A percentile compares a stretch with the other conserved stretches of the same genome.
Evolutionary conservation across 1,140 invertebrate genomes (phyloP).

Genomic region (Rhopalosiphum maidis): DNA sequence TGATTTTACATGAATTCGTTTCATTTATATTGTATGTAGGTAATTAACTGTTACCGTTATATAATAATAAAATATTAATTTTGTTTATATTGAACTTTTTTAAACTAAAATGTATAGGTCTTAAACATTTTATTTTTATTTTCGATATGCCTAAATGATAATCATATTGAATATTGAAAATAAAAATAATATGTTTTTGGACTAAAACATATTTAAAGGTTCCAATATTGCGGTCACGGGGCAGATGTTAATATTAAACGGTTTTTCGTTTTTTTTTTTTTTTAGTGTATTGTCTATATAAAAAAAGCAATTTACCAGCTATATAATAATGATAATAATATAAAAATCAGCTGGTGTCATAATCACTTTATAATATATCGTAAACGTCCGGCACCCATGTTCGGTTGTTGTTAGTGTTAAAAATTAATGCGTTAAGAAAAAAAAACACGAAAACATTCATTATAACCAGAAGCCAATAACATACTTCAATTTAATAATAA

Average conservation of each 20-base stretch:
- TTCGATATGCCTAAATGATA: not conserved
- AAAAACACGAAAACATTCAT: constrained; percentile 38
- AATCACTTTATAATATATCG: not conserved
- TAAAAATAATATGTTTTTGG: not conserved
- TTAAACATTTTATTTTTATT: no score
- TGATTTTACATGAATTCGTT: no score
- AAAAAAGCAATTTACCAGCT: constrained; percentile 30
- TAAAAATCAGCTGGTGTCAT: constrained; percentile 51
- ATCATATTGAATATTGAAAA: not conserved
- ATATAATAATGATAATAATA: not conserved
- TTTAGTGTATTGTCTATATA: not conserved
- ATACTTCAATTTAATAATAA: constrained; percentile 19
- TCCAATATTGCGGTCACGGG: not conserved
- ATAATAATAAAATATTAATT: no score
- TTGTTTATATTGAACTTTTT: no score
- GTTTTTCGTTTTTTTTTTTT: not conserved
- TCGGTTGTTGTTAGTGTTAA: constrained; percentile 6
- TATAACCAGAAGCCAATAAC: constrained; percentile 31
- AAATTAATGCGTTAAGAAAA: constrained; percentile 31
- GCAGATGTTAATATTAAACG: constrained; percentile 47
- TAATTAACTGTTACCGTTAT: no score
- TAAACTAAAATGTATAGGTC: no score
- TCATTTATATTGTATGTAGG: no score
- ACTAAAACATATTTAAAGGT: not conserved
- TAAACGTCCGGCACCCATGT: constrained; percentile 18